Evolutionary conservation across 2,888 invertebrate genomes (phyloP).

Genomic region (Pherbina coryleti): DNA sequence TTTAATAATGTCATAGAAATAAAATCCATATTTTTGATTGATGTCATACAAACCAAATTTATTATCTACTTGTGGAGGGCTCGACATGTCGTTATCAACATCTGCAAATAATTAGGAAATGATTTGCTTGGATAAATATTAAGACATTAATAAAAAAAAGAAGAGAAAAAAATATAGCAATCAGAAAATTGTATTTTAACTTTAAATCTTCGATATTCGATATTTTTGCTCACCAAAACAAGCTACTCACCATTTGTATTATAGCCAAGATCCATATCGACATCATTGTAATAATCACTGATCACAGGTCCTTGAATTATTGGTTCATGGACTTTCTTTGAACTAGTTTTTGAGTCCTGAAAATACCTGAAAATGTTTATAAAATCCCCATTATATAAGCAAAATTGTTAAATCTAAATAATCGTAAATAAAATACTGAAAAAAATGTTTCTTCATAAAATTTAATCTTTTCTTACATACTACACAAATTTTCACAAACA

Average conservation of each 20-base stretch:
- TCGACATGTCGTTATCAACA: slow-evolving; percentile 61
- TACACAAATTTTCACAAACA: too few species aligned
- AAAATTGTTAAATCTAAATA: slow-evolving; percentile 7
- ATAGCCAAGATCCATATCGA: slow-evolving; percentile 70
- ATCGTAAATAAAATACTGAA: background rate
- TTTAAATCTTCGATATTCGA: too few species aligned
- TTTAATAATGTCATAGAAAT: too few species aligned
- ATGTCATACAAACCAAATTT: slow-evolving; percentile 75
- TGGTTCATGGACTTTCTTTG: slow-evolving; percentile 43
- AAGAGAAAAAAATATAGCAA: background rate
- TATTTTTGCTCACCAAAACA: too few species aligned
- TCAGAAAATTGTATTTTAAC: too few species aligned
- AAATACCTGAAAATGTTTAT: slow-evolving; percentile 49
- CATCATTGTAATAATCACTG: slow-evolving; percentile 59
- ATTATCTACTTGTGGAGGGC: slow-evolving; percentile 79
- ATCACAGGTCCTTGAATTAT: slow-evolving; percentile 50
- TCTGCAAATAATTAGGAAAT: slow-evolving; percentile 49
- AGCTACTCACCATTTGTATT: slow-evolving; percentile 63
- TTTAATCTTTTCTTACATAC: too few species aligned
- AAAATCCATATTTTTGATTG: too few species aligned
- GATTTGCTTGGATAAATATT: too few species aligned
- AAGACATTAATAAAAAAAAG: too few species aligned
- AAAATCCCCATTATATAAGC: too few species aligned
- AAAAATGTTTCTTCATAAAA: background rate
- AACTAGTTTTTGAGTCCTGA: slow-evolving; percentile 51